Base-by-base conservation (phyloP, 2,888 invertebrate genomes). In the Callimorpha dominula region DNA sequence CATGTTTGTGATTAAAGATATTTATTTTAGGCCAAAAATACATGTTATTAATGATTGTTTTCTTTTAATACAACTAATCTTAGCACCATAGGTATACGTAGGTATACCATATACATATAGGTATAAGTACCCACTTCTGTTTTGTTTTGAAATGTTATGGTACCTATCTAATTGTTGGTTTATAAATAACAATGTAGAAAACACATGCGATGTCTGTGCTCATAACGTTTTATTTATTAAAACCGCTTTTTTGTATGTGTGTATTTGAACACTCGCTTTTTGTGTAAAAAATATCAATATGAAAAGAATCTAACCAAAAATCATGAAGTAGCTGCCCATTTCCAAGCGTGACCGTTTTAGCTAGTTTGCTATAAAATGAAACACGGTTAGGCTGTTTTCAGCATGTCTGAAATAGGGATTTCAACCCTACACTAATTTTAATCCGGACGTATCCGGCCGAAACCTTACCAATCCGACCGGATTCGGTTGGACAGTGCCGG, bases 1-100 rank as follows among this genome's bases (percentile, higher is more conserved):
- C 79, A 73, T 68, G 42, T 52, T 73, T 76, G 78, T 73, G 67
- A 67, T 63, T 72, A 14, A 60, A 60, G 20, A n/a, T 20, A 20
- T 31, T 31, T 60, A 60, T 31, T 31, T 31, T 31, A 5, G 12
- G 12, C 31, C 54, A 57, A 57, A 57, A 57, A 57, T 54, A 57
- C 4, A n/a, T 57, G n/a, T 57, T 11, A n/a, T 52, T 11, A n/a
- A 57, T 31, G 31, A 31, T n/a, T n/a, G n/a, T n/a, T n/a, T n/a
- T n/a, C n/a, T n/a, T n/a, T n/a, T n/a, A n/a, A n/a, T n/a, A n/a
- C n/a, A 54, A 54, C n/a, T 54, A n/a, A 54, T 54, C 8, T 54
- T n/a, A 31, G 31, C 31, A 31, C 31, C 31, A 31, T 31, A 57
- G 20, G 9, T 54, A 15, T 9, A 4, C 31, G 2, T 31, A 57